phyloP scores from a whole-genome alignment of 1,140 invertebrate species.

The Sipha flava region DNA sequence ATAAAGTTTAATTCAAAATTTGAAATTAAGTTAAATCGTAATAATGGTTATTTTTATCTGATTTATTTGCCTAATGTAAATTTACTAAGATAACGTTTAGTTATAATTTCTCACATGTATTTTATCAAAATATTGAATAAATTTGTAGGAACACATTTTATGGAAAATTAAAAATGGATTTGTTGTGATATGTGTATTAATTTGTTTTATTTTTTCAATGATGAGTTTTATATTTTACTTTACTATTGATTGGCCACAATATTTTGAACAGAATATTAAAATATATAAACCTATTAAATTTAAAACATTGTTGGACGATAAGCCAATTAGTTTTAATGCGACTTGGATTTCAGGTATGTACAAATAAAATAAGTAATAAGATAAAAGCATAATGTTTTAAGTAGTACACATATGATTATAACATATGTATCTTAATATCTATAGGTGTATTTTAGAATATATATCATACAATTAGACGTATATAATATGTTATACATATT shows the following conservation, averaged over 20 bases:
- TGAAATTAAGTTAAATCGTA: too few species aligned
- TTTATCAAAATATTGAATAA: not conserved
- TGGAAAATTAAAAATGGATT: not conserved
- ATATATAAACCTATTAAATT: not conserved
- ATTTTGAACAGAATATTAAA: not conserved
- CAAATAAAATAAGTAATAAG: not conserved
- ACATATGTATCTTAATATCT: too few species aligned
- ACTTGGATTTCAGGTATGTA: not conserved
- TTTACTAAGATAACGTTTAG: too few species aligned
- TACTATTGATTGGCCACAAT: not conserved
- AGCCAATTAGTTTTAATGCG: not conserved
- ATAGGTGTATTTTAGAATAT: too few species aligned
- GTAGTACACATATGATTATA: too few species aligned
- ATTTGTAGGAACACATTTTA: not conserved
- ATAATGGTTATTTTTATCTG: too few species aligned
- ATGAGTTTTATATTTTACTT: not conserved
- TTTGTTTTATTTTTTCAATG: not conserved
- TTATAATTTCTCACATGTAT: not conserved
- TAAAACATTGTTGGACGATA: not conserved
- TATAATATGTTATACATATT: too few species aligned
- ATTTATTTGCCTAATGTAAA: too few species aligned
- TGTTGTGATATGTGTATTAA: not conserved
- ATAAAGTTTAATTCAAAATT: too few species aligned
- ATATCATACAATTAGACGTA: too few species aligned
- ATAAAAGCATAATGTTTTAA: too few species aligned